Evolutionary conservation across 2,888 invertebrate genomes (phyloP).

Genomic region (Eucriotettix oculatus): DNA sequence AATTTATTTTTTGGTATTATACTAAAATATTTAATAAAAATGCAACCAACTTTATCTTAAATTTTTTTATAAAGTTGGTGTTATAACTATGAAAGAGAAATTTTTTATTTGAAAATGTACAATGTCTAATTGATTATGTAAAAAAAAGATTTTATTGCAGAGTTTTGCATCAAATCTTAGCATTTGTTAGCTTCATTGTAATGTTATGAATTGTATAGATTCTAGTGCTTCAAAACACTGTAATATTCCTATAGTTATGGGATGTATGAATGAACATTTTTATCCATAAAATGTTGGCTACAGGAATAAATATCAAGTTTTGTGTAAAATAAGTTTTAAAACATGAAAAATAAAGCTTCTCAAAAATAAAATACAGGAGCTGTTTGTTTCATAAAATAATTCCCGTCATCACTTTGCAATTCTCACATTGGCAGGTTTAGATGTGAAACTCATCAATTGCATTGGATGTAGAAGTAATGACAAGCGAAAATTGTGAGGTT

Average conservation of each 20-base stretch:
- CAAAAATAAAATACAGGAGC: background rate
- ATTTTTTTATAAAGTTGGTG: slow-evolving; percentile 8
- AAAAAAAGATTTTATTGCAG: slow-evolving; percentile 10
- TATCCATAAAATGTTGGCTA: slow-evolving; percentile 2
- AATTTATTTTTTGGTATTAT: slow-evolving; percentile 14
- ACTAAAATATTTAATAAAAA: slow-evolving; percentile 9
- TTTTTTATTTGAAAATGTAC: slow-evolving; percentile 10
- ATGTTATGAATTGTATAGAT: slow-evolving; percentile 11
- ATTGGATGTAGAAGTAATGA: too few species aligned
- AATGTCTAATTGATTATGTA: slow-evolving; percentile 8
- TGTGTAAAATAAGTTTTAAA: slow-evolving; percentile 12
- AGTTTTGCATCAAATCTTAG: slow-evolving; percentile 13
- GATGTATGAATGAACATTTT: background rate
- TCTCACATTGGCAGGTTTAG: background rate
- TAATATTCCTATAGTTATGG: background rate
- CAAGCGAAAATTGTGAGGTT: too few species aligned
- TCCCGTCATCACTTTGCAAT: background rate
- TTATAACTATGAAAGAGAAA: slow-evolving; percentile 1
- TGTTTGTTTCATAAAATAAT: background rate
- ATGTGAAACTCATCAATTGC: background rate
- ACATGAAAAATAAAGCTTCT: slow-evolving; percentile 5
- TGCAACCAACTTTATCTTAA: slow-evolving; percentile 11
- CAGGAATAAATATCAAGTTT: slow-evolving; percentile 9
- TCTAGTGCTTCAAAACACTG: slow-evolving; percentile 10
- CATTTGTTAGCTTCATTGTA: slow-evolving; percentile 12